Evolutionary conservation across 2,797 vertebrate species (phyloP).

Genomic region (Pangasius krempfi): DNA sequence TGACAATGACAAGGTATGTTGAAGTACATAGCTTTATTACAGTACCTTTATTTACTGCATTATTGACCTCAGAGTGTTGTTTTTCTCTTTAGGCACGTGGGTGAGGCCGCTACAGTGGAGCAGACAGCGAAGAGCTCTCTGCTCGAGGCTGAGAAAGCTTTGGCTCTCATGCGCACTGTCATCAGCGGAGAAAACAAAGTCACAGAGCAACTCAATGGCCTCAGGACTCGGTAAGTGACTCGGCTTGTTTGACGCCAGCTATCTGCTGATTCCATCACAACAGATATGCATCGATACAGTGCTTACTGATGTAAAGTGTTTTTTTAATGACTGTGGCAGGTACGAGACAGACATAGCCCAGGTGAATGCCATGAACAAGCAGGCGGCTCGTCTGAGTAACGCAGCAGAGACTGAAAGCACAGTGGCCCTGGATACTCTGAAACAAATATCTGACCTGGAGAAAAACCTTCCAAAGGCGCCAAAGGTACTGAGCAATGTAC

Average conservation of each 20-base stretch:
- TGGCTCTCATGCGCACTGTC: constrained; percentile 68
- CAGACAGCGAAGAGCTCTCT: constrained; percentile 63
- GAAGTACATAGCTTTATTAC: background rate
- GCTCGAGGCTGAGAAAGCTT: constrained; percentile 67
- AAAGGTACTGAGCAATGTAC: constrained; percentile 62
- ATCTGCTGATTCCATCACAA: background rate
- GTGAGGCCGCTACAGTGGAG: constrained; percentile 69
- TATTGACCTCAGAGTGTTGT: background rate
- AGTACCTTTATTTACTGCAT: background rate
- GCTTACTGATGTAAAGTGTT: background rate
- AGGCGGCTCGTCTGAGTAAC: constrained; percentile 55
- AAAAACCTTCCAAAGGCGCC: constrained; percentile 59
- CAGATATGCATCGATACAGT: background rate
- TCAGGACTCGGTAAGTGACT: constrained; percentile 59
- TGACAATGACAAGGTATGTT: background rate
- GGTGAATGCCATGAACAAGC: constrained; percentile 67
- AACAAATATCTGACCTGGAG: constrained; percentile 65
- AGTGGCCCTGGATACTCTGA: constrained; percentile 62
- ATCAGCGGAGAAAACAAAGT: constrained; percentile 71
- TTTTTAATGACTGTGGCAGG: constrained; percentile 58
- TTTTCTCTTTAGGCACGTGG: constrained; percentile 75
- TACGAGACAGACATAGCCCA: constrained; percentile 61
- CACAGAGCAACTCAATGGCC: constrained; percentile 59
- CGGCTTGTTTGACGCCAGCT: background rate
- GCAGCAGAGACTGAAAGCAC: constrained; percentile 68